Evolutionary conservation across 1,140 invertebrate genomes (phyloP), one percentile per base, ranked within the genome.

Genomic region (Eriosoma lanigerum): DNA sequence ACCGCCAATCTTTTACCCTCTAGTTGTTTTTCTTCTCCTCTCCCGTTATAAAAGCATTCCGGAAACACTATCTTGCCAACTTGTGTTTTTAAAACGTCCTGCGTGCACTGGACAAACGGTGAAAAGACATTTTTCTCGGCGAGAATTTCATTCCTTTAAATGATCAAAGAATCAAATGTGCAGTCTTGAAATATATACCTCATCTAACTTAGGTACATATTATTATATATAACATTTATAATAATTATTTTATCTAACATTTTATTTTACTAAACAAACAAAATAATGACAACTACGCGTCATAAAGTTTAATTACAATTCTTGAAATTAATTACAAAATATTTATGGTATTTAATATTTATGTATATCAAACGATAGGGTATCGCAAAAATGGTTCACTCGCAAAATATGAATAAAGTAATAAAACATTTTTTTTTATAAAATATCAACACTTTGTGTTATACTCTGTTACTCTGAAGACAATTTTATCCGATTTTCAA

Each of bases 11-110:
- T 48, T 62, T 60, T 62, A 24, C 21, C 75, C 38, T 29, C 56
- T 19, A 24, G 38, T 60, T 60, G n/a, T 60, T 76, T 24, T 76
- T 46, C 56, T 17, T 6, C 54, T 1, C 13, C 17, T 17, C 32
- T 9, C 13, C 21, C 10, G 3, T 44, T n/a, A 0, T 29, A 78
- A 46, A 60, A 78, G 56, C 75, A 60, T 78, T 60, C 75, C 56
- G 75, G 75, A 76, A 76, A 56, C 44, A 38, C 52, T 38, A 44
- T 56, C 73, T 76, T 76, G 73, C 50, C 73, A 76, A 76, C 70
- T 54, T 8, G 29, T 54, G 50, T 73, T 29, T 54, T 73, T 54
- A 32, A 52, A 73, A 50, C 24, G 68, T 72, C 44, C 68, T 29
- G 68, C 48, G 19, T 29, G 29, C 13, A 68, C 26, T 54, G 48